Evolutionary conservation across 2,797 vertebrate genomes (phyloP).

Genomic region (Cynodonichthys magdalenae): DNA sequence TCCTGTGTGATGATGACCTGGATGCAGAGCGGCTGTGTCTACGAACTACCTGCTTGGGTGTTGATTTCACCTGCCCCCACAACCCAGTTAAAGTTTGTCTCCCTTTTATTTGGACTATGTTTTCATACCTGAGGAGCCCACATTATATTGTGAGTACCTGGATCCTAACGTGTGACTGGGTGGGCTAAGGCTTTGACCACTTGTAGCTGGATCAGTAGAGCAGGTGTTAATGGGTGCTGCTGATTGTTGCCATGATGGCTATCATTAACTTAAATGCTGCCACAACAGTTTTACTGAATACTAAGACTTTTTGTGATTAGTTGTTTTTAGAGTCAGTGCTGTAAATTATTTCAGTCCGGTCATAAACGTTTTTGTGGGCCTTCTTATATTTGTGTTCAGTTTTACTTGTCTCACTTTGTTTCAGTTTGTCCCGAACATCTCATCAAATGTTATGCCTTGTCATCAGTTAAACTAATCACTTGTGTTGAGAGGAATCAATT

Average conservation of each 20-base stretch:
- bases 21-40: conserved; percentile 23
- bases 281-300: not conserved
- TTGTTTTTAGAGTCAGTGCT: not conserved
- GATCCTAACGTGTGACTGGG: not conserved
- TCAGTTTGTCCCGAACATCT: not conserved
- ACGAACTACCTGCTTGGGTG: conserved; percentile 15
- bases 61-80: not conserved
- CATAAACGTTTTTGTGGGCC: not conserved
- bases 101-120: conserved; percentile 64
- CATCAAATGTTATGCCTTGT: not conserved
- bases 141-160: conserved; percentile 73
- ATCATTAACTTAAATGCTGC: not conserved
- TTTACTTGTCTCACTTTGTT: not conserved
- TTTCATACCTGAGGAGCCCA: conserved; percentile 71
- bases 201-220: conserved; percentile 51
- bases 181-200: conserved; percentile 38
- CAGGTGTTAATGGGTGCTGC: conserved; percentile 38
- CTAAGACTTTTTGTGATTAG: not conserved
- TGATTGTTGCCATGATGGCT: conserved; percentile 12
- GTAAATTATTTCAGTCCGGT: no score
- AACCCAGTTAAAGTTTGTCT: not conserved
- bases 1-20: conserved; percentile 31
- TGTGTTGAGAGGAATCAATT: no score
- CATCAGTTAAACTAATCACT: no score
- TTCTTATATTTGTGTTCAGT: no score